Base-by-base conservation (phyloP, 30 jellyfish, hydroid and myxozoan species). In the Nemopilema nomurai region DNA sequence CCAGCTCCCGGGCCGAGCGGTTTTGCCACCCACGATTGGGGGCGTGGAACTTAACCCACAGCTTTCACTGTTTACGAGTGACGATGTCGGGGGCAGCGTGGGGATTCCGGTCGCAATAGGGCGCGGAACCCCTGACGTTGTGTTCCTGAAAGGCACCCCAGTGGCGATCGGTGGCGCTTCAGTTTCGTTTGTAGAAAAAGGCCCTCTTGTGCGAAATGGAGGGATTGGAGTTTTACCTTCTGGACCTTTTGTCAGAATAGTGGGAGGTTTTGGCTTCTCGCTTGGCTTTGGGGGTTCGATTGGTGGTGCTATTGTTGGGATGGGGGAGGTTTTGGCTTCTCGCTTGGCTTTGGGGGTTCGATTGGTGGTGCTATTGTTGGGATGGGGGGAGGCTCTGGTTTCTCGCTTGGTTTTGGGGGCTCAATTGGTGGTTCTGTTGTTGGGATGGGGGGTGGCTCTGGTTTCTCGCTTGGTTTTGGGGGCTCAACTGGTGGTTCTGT, bases 1-100 rank as follows among this genome's bases (percentile, higher is more conserved):
- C 79, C 78, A 86, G 21, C 76, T 71, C 4, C 95, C 95, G 13
- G 66, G 76, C 33, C 31, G 33, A 1, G 95, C 57, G 24, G 25
- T 72, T 23, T 29, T 25, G 18, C 95, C 95, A 7, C 95, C 95
- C 17, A 86, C 95, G 33, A 86, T 77, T 16, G 25, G 62, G 21
- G 30, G 57, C 1, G 31, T 28, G 1, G 81, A 49, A 1, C 86
- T 74, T n/a, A 30, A 9, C 1, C 89, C 89, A 52, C 95, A 86
- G 16, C 18, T 28, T 8, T 21, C 69, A 28, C 89, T 50, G 85
- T 86, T 86, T 27, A 86, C 24, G 9, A n/a, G 28, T 19, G 95
- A 51, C 8, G 86, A 18, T 1, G 50, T 69, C 1, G 95, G 86
- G 1, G 95, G 85, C 49, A 69, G 19, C 19, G 89, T 86, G 23